Percentiles rank a stretch among this genome's conserved stretches.
Evolutionary conservation across 2,113 vertebrate species (phyloP).

Genomic region (Tetraodon nigroviridis): DNA sequence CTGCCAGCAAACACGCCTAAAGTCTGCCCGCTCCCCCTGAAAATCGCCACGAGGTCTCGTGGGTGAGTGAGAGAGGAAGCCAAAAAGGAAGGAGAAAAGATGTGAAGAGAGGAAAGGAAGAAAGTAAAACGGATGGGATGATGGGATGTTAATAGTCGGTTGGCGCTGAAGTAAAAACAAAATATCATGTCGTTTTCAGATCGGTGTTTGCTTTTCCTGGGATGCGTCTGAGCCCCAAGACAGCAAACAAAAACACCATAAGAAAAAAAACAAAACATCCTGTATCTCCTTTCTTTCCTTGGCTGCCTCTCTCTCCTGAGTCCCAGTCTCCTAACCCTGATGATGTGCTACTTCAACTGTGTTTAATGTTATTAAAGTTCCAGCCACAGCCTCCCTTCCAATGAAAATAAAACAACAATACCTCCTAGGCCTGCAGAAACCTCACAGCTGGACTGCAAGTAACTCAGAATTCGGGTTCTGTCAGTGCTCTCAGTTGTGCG

Average conservation of each 20-base stretch:
- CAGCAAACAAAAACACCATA: conserved; percentile 27
- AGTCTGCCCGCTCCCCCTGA: conserved; percentile 24
- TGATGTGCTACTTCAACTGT: conserved; percentile 53
- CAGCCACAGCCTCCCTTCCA: conserved; percentile 50
- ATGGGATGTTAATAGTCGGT: conserved; percentile 12
- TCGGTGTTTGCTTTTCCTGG: conserved; percentile 19
- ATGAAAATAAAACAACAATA: conserved; percentile 66
- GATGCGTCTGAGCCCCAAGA: conserved; percentile 14
- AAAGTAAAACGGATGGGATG: conserved; percentile 20
- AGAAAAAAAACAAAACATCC: conserved; percentile 19
- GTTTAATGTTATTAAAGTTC: conserved; percentile 61
- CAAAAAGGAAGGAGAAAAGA: conserved; percentile 46
- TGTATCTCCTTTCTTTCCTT: not conserved
- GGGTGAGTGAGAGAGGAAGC: conserved; percentile 58
- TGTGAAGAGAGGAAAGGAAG: conserved; percentile 36
- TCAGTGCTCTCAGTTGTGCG: conserved; percentile 38
- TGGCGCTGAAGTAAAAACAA: conserved; percentile 11
- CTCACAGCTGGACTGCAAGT: conserved; percentile 57
- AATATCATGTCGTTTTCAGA: conserved; percentile 19
- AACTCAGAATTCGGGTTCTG: conserved; percentile 47
- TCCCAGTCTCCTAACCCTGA: conserved; percentile 16
- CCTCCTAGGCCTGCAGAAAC: conserved; percentile 41
- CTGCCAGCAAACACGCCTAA: conserved; percentile 62
- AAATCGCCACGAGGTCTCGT: conserved; percentile 45
- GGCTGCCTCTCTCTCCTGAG: not conserved